These are phyloP conservation scores for Sorex fumeus DNA, from an alignment of 2,113 vertebrate genomes.

Conservation along the genomic window DNA sequence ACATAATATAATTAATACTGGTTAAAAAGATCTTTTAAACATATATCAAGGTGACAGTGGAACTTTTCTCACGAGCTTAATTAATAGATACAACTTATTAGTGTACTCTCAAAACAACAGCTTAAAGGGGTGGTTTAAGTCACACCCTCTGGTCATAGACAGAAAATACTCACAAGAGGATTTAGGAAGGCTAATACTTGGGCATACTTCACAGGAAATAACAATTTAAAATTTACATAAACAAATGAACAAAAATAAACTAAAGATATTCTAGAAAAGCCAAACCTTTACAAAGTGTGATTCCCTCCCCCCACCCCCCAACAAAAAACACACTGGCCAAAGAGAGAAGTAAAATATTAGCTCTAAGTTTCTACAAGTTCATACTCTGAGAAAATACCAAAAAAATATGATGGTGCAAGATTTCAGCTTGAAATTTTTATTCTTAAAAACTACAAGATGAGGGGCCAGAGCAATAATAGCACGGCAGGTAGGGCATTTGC, in stretches of 20 bases:
- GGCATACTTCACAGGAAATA: neutral
- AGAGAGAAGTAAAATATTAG: conserved; percentile 38
- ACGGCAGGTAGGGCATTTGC: too few relatives aligned
- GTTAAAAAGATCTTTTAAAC: conserved; percentile 43
- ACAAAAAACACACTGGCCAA: neutral
- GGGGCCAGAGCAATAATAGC: too few relatives aligned
- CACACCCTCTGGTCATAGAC: neutral
- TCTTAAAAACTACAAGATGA: conserved; percentile 26
- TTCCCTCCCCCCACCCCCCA: conserved; percentile 15
- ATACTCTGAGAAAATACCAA: neutral
- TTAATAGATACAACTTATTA: conserved; percentile 10
- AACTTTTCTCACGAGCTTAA: conserved; percentile 44
- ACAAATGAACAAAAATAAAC: neutral
- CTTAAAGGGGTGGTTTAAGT: neutral
- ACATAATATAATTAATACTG: conserved; percentile 29
- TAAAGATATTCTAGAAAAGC: neutral
- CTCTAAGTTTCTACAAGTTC: conserved; percentile 44
- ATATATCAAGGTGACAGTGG: conserved; percentile 19
- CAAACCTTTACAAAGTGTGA: conserved; percentile 9
- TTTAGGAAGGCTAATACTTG: neutral
- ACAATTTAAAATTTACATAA: conserved; percentile 28
- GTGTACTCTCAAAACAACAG: conserved; percentile 1
- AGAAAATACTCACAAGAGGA: conserved; percentile 21
- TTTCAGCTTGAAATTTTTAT: conserved; percentile 34
- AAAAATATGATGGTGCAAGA: conserved; percentile 14